phyloP scores from a whole-genome alignment of 1,140 invertebrate species.

The Drosophila trapezifrons region DNA sequence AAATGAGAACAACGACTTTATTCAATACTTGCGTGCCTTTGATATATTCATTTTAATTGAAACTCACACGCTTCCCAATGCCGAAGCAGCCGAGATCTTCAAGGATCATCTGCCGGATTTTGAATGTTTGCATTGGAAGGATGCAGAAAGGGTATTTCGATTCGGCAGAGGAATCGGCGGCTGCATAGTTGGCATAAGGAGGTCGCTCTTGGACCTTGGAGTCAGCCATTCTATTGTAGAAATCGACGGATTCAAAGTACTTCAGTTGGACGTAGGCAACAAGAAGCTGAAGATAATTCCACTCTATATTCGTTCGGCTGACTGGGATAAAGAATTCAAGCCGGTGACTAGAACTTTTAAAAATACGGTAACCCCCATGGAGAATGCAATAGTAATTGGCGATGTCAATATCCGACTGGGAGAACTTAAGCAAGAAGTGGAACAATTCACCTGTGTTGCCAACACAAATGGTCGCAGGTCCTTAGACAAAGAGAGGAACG shows the following conservation, averaged over 20 bases:
- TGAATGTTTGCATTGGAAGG: conserved; percentile 19
- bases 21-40: conserved; percentile 2
- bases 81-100: neutral
- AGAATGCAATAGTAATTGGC: conserved; percentile 11
- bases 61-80: conserved; percentile 14
- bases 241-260: neutral
- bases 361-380: neutral
- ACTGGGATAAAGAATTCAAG: conserved; percentile 11
- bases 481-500: conserved; percentile 4
- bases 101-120: conserved; percentile 1
- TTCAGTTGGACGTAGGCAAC: neutral
- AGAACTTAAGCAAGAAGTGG: conserved; percentile 16
- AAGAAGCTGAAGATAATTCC: conserved; percentile 5
- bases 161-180: conserved; percentile 17
- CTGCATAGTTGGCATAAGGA: conserved; percentile 8
- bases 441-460: conserved; percentile 1
- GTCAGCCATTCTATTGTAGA: neutral
- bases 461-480: conserved; percentile 22
- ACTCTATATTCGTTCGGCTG: conserved; percentile 10
- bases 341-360: neutral
- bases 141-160: conserved; percentile 8
- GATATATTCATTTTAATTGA: conserved; percentile 27
- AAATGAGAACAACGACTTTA: neutral
- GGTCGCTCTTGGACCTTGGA: neutral
- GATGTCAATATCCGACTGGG: conserved; percentile 28